Evolutionary conservation across 2,797 vertebrate species (phyloP).

Genomic region (Anableps anableps): DNA sequence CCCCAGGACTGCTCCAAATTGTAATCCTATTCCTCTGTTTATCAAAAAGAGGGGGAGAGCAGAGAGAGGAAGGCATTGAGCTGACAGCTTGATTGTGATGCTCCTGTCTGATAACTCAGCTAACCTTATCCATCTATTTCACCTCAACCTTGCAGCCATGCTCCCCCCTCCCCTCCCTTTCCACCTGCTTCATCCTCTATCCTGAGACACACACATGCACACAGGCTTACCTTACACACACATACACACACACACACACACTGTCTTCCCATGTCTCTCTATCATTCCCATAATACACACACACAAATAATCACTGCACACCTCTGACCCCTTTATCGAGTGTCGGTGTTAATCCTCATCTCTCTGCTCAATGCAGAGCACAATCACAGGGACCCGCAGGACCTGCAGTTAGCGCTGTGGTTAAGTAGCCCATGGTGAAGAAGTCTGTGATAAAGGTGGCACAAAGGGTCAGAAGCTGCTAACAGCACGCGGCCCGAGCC

Average conservation of each 20-base stretch:
- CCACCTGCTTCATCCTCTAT: slow-evolving; percentile 72
- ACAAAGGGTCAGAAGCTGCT: slow-evolving; percentile 77
- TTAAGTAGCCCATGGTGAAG: slow-evolving; percentile 81
- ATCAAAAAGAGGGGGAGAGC: slow-evolving; percentile 83
- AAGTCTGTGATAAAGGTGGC: slow-evolving; percentile 80
- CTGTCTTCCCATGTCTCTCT: slow-evolving; percentile 43
- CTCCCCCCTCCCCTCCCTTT: slow-evolving; percentile 70
- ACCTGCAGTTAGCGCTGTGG: slow-evolving; percentile 79
- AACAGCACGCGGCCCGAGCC: slow-evolving; percentile 60
- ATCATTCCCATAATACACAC: slow-evolving; percentile 67
- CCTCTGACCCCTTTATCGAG: slow-evolving; percentile 86
- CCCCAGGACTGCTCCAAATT: slow-evolving; percentile 84
- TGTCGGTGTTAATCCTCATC: slow-evolving; percentile 84
- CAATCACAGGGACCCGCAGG: slow-evolving; percentile 81
- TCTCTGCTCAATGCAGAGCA: slow-evolving; percentile 79
- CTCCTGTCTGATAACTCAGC: slow-evolving; percentile 86
- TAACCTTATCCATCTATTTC: slow-evolving; percentile 89
- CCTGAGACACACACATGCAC: slow-evolving; percentile 57
- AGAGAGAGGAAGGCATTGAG: slow-evolving; percentile 78
- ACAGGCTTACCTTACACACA: slow-evolving; percentile 51
- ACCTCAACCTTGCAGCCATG: slow-evolving; percentile 84
- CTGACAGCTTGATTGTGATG: slow-evolving; percentile 88
- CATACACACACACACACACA: slow-evolving; percentile 72
- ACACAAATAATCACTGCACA: slow-evolving; percentile 83
- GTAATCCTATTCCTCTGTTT: slow-evolving; percentile 89